These are phyloP conservation scores for Stegostoma tigrinum DNA, from an alignment of 2,113 vertebrate species.

Conservation along the genomic window DNA sequence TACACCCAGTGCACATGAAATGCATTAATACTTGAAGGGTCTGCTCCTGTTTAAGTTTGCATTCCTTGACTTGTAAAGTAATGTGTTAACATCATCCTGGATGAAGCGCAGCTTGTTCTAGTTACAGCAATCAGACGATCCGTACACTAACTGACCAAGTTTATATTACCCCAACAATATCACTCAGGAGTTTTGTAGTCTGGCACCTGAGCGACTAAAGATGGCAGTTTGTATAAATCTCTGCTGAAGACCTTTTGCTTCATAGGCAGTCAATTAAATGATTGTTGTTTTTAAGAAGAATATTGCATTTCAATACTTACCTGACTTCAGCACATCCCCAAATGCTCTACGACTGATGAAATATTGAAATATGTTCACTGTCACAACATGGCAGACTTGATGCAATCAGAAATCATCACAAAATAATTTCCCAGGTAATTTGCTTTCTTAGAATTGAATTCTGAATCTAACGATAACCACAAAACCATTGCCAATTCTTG, in stretches of 20 bases:
- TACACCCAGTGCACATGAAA: background rate
- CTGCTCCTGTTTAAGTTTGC: background rate
- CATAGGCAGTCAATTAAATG: background rate
- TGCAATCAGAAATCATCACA: background rate
- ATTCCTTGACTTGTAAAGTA: background rate
- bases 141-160: background rate
- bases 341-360: background rate
- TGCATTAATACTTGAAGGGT: too few species aligned
- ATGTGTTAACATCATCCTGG: background rate
- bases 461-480: too few species aligned
- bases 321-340: background rate
- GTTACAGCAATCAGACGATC: background rate
- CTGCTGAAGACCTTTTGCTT: background rate
- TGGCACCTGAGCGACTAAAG: background rate
- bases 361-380: background rate
- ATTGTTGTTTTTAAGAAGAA: background rate
- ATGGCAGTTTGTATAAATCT: background rate
- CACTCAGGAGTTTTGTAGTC: background rate
- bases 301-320: background rate
- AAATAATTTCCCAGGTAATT: background rate
- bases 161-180: background rate
- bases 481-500: too few species aligned
- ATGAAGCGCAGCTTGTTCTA: background rate
- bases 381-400: background rate
- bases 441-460: background rate